These are phyloP conservation scores for Alosa alosa DNA, from an alignment of 2,113 vertebrate genomes.

Conservation along the genomic window DNA sequence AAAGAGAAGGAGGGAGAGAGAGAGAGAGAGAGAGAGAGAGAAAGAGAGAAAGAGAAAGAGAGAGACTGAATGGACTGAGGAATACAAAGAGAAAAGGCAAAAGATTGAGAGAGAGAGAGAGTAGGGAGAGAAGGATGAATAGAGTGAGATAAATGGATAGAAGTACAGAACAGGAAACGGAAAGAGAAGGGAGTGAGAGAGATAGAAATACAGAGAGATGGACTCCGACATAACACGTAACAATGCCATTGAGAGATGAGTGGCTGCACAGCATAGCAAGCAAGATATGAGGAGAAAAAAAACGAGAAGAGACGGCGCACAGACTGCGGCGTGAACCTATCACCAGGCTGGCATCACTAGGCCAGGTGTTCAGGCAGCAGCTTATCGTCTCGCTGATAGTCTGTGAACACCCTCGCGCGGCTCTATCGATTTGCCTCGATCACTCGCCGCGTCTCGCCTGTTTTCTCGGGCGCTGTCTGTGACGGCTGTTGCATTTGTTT, in stretches of 20 bases:
- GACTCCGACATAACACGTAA: background rate
- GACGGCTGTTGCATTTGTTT: constrained; percentile 34
- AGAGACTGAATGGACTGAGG: background rate
- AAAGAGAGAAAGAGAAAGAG: background rate
- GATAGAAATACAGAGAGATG: background rate
- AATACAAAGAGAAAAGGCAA: background rate
- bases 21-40: background rate
- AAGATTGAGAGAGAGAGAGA: background rate
- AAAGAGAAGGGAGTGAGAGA: no score
- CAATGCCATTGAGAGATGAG: background rate
- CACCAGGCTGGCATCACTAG: background rate
- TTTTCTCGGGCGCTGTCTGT: constrained; percentile 55
- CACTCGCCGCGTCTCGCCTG: constrained; percentile 63
- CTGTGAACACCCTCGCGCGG: constrained; percentile 18
- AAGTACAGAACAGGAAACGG: background rate
- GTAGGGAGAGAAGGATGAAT: background rate
- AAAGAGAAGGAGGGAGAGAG: background rate
- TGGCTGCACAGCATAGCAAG: background rate
- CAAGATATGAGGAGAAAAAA: background rate
- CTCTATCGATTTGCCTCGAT: constrained; percentile 38
- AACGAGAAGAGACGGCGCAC: no score
- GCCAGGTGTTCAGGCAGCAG: background rate
- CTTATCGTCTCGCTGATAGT: constrained; percentile 11
- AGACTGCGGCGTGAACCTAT: background rate
- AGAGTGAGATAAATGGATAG: background rate